Evolutionary conservation across 2,797 vertebrate species (phyloP).

Genomic region (Sandelia bainsii): DNA sequence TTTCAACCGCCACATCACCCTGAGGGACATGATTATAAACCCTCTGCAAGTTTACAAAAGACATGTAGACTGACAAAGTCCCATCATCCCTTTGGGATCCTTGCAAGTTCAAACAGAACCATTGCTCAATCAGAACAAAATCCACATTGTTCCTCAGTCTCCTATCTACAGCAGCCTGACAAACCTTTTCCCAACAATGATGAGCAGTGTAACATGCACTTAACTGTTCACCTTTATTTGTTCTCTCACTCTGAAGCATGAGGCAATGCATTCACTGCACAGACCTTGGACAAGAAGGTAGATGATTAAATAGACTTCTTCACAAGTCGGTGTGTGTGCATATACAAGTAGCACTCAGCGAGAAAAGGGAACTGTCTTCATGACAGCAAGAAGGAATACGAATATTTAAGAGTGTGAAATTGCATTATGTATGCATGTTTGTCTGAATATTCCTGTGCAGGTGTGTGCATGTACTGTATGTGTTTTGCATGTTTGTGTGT

Average conservation of each 20-base stretch:
- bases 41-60: conserved; percentile 1
- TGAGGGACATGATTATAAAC: background rate
- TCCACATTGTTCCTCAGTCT: background rate
- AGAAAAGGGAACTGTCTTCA: background rate
- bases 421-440: conserved; percentile 27
- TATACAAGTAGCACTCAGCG: background rate
- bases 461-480: background rate
- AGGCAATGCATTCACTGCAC: conserved; percentile 3
- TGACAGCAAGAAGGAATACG: background rate
- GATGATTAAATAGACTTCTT: conserved; percentile 9
- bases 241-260: background rate
- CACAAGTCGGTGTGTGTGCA: conserved; percentile 4
- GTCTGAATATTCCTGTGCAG: background rate
- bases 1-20: conserved; percentile 10
- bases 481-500: background rate
- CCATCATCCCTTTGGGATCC: background rate
- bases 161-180: background rate
- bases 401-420: conserved; percentile 7
- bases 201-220: background rate
- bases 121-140: background rate
- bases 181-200: background rate
- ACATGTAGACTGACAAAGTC: background rate
- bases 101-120: background rate
- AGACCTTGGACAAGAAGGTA: conserved; percentile 7
- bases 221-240: background rate